Percentiles rank a stretch among this genome's conserved stretches.
phyloP scores from a whole-genome alignment of 2,888 invertebrate genomes.

The Calephelis perditalis region DNA sequence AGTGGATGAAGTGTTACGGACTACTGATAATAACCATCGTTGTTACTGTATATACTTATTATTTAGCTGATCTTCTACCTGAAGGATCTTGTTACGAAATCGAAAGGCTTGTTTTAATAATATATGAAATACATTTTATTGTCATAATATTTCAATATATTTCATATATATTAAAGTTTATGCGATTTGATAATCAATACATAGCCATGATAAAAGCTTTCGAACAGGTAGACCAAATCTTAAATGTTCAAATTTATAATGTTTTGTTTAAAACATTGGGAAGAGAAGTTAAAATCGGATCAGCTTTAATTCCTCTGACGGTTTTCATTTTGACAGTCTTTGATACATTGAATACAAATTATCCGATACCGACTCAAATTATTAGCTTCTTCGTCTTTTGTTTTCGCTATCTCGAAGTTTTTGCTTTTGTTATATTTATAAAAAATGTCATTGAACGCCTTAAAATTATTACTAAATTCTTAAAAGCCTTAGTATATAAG shows the following conservation, averaged over 20 bases:
- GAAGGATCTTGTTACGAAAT: not conserved
- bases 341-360: not conserved
- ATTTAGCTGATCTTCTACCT: not conserved
- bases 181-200: constrained; percentile 14
- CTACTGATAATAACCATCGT: constrained; percentile 30
- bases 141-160: constrained; percentile 13
- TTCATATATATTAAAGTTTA: constrained; percentile 12
- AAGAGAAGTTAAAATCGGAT: constrained; percentile 4
- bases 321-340: not conserved
- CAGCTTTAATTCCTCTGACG: constrained; percentile 11
- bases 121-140: constrained; percentile 4
- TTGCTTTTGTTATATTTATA: constrained; percentile 41
- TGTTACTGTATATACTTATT: constrained; percentile 24
- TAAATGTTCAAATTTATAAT: constrained; percentile 13
- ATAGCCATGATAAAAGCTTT: constrained; percentile 17
- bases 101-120: not conserved
- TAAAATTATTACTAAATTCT: constrained; percentile 41
- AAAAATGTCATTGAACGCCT: constrained; percentile 40
- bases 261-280: constrained; percentile 12
- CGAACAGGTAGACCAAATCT: constrained; percentile 17
- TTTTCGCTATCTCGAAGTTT: constrained; percentile 19
- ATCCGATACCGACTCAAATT: not conserved
- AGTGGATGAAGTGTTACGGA: constrained; percentile 37
- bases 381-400: constrained; percentile 17
- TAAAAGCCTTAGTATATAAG: constrained; percentile 39